phyloP scores from a whole-genome alignment of 2,797 vertebrate genomes.

The Girardinus metallicus region DNA sequence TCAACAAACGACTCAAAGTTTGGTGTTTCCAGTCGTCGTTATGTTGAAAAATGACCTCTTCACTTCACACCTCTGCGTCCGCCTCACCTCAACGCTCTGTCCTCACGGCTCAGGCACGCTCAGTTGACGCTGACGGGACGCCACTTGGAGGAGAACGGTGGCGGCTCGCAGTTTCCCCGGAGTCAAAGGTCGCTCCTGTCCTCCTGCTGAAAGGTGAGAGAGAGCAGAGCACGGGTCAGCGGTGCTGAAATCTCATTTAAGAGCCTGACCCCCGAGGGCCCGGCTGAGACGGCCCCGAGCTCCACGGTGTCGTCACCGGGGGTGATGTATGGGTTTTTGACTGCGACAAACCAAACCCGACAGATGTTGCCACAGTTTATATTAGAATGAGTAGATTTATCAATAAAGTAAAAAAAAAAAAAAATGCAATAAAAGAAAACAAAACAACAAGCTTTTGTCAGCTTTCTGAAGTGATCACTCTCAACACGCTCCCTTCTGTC shows the following conservation, averaged over 20 bases:
- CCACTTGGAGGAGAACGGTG: slow-evolving; percentile 49
- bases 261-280: slow-evolving; percentile 67
- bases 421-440: background rate
- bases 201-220: slow-evolving; percentile 65
- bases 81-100: slow-evolving; percentile 41
- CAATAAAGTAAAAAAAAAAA: background rate
- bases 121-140: slow-evolving; percentile 45
- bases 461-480: slow-evolving; percentile 3
- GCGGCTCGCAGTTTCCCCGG: slow-evolving; percentile 46
- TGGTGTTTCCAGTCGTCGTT: background rate
- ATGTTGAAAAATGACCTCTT: slow-evolving; percentile 29
- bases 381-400: background rate
- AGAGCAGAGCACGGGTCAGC: slow-evolving; percentile 69
- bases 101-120: slow-evolving; percentile 41
- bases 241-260: slow-evolving; percentile 82
- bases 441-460: background rate
- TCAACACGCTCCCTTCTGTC: slow-evolving; percentile 16
- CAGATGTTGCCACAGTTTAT: background rate
- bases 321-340: slow-evolving; percentile 67
- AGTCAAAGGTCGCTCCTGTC: slow-evolving; percentile 64
- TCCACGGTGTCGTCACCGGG: slow-evolving; percentile 41
- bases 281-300: slow-evolving; percentile 51
- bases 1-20: background rate
- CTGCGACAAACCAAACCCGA: slow-evolving; percentile 14
- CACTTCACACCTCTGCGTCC: slow-evolving; percentile 54